Base-by-base conservation (phyloP, 2,888 invertebrate species). In the Frankliniella intonsa region DNA sequence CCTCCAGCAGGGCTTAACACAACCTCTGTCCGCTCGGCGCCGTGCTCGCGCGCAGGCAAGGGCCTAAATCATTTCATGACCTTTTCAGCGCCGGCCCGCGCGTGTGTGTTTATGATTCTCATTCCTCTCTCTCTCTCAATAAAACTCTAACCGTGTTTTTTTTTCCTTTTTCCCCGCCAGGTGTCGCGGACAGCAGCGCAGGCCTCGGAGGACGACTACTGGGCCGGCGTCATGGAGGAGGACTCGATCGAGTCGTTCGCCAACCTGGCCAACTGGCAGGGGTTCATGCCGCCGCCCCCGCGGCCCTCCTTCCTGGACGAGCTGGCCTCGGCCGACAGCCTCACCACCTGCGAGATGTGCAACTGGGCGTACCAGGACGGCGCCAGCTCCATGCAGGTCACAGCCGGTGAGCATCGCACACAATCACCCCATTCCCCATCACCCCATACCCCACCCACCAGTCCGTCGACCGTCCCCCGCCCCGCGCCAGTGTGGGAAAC, bases 301-400 rank as follows among this genome's bases (percentile, higher is more conserved):
- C 92, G 92, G 82, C 90, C 92, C 81, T 92, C 91, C 87, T 89
- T 92, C 84, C 87, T 88, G 50, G 92, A 93, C 86, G 92, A 92
- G 84, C 89, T 89, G 84, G 90, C 90, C 85, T 89, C 90, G 84
- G 90, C 92, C 83, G 93, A 93, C 88, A 93, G 93, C 83, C 90
- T 93, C 85, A 93, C 93, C 86, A 93, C 93, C 86, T 93, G 93
- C 88, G 93, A 93, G 89, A 90, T 93, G 85, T 93, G 93, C 88
- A 90, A 92, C 85, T 93, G 93, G 93, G 93, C 93, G 85, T 76
- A 76, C 69, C 69, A 76, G 69, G 69, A 76, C 69, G 69, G 69
- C 69, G 69, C 69, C 69, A 76, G 25, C 69, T 76, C 69, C 25
- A 76, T 76, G 69, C 69, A 76, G 69, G 69, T 76, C 69, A 76